Conservation (phyloP, 2,113 vertebrate species). For the Aspidoscelis tigris region DNA sequence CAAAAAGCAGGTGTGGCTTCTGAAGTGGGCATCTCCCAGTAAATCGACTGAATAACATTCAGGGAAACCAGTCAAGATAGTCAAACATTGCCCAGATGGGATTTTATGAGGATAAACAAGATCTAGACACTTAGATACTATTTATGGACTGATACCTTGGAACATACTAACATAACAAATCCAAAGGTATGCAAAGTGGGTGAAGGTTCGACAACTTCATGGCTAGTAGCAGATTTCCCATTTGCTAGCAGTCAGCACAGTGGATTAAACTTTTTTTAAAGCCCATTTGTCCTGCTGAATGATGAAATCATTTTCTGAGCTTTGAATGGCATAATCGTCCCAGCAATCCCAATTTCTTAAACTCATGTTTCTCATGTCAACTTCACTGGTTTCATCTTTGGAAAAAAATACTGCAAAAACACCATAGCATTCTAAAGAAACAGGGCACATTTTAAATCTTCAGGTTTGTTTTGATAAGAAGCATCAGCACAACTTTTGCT, state of each 20-base stretch:
- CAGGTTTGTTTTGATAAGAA: conserved; percentile 21
- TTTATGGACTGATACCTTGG: neutral
- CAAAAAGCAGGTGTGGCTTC: neutral
- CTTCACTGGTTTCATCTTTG: neutral
- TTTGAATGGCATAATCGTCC: neutral
- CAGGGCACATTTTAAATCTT: conserved; percentile 24
- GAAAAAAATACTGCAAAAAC: neutral
- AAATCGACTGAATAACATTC: neutral
- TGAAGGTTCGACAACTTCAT: neutral
- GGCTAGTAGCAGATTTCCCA: neutral
- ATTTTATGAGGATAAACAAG: neutral
- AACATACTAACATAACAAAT: neutral
- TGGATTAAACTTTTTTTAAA: neutral
- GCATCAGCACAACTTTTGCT: conserved; percentile 7
- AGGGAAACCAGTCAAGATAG: neutral
- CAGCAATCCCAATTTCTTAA: neutral
- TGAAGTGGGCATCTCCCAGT: neutral
- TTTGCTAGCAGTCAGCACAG: neutral
- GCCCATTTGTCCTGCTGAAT: neutral
- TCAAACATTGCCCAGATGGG: neutral
- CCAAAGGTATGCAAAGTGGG: no score
- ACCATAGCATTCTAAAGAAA: neutral
- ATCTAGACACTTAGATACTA: neutral
- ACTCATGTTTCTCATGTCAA: neutral
- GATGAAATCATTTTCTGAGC: neutral